These are phyloP conservation scores for Lindbergichthys nudifrons DNA, from an alignment of 2,797 vertebrate species.

Conservation along the genomic window DNA sequence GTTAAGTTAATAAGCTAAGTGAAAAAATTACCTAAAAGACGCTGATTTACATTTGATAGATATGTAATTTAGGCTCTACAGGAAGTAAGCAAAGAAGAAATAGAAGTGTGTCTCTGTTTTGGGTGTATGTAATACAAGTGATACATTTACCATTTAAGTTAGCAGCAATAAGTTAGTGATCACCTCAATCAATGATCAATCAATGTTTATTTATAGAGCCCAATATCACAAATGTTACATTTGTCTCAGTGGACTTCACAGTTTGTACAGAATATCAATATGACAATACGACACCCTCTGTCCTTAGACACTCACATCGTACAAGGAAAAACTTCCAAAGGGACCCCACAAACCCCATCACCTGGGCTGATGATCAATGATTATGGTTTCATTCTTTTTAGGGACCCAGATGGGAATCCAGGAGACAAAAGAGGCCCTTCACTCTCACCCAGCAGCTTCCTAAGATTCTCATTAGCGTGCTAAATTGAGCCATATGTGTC, in stretches of 20 bases:
- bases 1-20: neutral
- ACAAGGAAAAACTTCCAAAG: no score
- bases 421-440: constrained; percentile 70
- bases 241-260: no score
- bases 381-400: constrained; percentile 86
- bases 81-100: neutral
- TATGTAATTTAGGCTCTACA: neutral
- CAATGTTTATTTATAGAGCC: no score
- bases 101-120: constrained; percentile 44
- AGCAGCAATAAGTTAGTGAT: constrained; percentile 79
- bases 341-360: neutral
- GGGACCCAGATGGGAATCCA: constrained; percentile 88
- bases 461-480: constrained; percentile 83
- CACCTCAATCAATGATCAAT: constrained; percentile 7
- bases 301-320: no score
- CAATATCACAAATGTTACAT: no score
- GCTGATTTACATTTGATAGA: neutral
- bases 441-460: constrained; percentile 77
- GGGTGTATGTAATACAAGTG: constrained; percentile 66
- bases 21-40: neutral
- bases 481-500: constrained; percentile 86
- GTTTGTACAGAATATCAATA: no score
- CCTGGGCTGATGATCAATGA: constrained; percentile 82
- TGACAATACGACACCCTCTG: no score
- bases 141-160: constrained; percentile 85